Evolutionary conservation across 2,888 invertebrate genomes (phyloP).

Genomic region (Eilema caniola): DNA sequence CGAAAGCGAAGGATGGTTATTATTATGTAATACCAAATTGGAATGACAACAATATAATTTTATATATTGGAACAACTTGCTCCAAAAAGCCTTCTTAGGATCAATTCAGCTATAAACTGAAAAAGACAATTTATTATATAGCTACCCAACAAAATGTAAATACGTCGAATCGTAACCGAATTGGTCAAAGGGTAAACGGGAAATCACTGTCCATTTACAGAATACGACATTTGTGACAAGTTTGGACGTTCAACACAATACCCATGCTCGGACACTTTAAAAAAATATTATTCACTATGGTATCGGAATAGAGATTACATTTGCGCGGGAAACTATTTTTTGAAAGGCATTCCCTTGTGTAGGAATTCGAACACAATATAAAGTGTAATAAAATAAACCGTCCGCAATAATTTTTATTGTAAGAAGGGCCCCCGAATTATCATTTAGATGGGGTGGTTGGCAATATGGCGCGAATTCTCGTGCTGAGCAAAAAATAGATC

Average conservation of each 20-base stretch:
- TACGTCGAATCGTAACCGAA: constrained; percentile 65
- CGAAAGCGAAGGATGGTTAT: not conserved
- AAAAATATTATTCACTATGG: constrained; percentile 32
- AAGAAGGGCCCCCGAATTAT: constrained; percentile 83
- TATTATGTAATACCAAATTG: not conserved
- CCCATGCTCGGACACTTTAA: constrained; percentile 20
- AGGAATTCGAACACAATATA: constrained; percentile 81
- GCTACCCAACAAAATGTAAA: constrained; percentile 66
- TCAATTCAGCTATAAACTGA: constrained; percentile 58
- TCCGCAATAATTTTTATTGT: constrained; percentile 86
- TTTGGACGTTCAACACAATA: constrained; percentile 47
- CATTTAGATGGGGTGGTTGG: constrained; percentile 84
- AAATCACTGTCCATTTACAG: constrained; percentile 71
- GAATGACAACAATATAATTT: constrained; percentile 1
- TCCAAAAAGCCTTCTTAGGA: constrained; percentile 22
- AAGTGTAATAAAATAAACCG: constrained; percentile 86
- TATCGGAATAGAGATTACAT: constrained; percentile 39
- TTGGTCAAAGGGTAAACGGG: constrained; percentile 74
- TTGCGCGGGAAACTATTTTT: constrained; percentile 47
- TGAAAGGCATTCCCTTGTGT: constrained; percentile 48
- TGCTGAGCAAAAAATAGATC: constrained; percentile 71
- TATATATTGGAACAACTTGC: not conserved
- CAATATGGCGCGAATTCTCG: constrained; percentile 81
- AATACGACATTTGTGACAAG: constrained; percentile 67
- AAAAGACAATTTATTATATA: constrained; percentile 57